A percentile compares a stretch with the other conserved stretches of the same genome.
Conservation (phyloP, 2,113 vertebrate species). For the Poeciliopsis occidentalis region DNA sequence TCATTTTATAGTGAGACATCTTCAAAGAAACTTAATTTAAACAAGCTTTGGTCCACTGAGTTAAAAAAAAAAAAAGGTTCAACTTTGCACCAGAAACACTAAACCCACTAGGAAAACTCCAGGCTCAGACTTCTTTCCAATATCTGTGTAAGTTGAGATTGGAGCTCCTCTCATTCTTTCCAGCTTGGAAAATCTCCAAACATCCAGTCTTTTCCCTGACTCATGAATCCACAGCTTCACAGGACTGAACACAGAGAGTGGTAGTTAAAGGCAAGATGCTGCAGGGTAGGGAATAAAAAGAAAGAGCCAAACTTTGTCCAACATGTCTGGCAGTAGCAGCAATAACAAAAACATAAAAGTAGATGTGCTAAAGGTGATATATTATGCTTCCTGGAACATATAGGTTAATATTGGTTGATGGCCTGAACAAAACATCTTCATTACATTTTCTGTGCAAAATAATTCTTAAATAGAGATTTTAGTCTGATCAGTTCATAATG, state of each 20-base stretch:
- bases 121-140: constrained; percentile 25
- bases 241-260: background rate
- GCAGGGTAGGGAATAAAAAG: background rate
- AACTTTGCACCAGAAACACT: constrained; percentile 14
- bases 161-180: constrained; percentile 56
- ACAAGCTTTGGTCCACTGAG: background rate
- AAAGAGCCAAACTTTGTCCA: background rate
- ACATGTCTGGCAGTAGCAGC: too few species aligned
- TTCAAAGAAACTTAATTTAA: background rate
- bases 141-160: constrained; percentile 34
- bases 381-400: too few species aligned
- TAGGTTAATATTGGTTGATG: too few species aligned
- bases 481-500: too few species aligned
- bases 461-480: too few species aligned
- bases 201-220: constrained; percentile 14
- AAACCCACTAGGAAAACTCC: background rate
- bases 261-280: background rate
- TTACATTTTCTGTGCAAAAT: too few species aligned
- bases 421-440: too few species aligned
- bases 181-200: constrained; percentile 44
- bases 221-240: constrained; percentile 17
- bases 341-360: too few species aligned
- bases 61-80: background rate
- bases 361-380: too few species aligned
- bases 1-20: too few species aligned